A percentile compares a stretch with the other conserved stretches of the same genome.
Evolutionary conservation across 2,888 invertebrate genomes (phyloP).

Genomic region (Aleiodes testaceus): DNA sequence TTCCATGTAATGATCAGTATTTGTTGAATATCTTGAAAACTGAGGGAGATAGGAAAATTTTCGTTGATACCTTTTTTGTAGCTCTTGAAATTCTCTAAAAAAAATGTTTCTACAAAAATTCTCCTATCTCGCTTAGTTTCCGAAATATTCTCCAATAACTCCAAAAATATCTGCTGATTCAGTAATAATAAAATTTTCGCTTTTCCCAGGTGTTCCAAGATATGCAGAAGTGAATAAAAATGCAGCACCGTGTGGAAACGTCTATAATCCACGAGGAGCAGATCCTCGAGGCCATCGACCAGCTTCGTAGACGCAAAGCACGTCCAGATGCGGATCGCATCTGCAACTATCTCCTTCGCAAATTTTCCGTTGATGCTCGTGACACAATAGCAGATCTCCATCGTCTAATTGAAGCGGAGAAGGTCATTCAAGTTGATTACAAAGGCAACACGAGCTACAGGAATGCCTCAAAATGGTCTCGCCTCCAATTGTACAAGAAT

Average conservation of each 20-base stretch:
- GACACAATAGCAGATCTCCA: conserved; percentile 84
- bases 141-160: too few relatives aligned
- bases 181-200: too few relatives aligned
- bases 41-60: too few relatives aligned
- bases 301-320: conserved; percentile 87
- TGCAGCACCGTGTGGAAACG: conserved; percentile 72
- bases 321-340: conserved; percentile 89
- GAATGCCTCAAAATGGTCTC: conserved; percentile 83
- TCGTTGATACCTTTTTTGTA: too few relatives aligned
- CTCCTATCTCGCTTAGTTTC: neutral
- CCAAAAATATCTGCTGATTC: neutral
- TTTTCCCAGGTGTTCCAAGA: neutral
- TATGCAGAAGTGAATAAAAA: neutral
- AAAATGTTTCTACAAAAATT: neutral
- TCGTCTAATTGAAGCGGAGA: conserved; percentile 82
- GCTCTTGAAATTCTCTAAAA: neutral
- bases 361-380: conserved; percentile 81
- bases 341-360: conserved; percentile 85
- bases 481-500: conserved; percentile 70
- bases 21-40: neutral
- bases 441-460: conserved; percentile 90
- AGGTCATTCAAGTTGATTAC: conserved; percentile 88
- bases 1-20: neutral
- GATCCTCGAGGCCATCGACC: conserved; percentile 89
- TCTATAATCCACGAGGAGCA: conserved; percentile 82